Evolutionary conservation across 2,113 vertebrate genomes (phyloP).

Genomic region (Pygoscelis antarcticus): DNA sequence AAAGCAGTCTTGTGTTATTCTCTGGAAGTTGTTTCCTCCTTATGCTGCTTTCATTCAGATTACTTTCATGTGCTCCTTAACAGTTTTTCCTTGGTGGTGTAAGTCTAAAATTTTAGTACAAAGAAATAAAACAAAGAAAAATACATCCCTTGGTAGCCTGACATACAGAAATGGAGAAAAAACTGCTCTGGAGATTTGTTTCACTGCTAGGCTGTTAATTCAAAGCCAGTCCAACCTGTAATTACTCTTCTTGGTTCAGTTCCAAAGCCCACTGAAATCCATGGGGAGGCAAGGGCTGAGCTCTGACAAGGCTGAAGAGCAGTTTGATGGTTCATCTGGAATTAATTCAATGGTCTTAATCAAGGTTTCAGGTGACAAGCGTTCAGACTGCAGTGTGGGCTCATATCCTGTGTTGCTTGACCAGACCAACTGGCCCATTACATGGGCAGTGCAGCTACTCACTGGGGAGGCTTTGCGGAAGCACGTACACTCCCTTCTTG

Average conservation of each 20-base stretch:
- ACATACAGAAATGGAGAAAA: not conserved
- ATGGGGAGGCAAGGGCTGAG: not conserved
- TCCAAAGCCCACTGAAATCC: not conserved
- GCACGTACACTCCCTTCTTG: not conserved
- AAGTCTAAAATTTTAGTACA: not conserved
- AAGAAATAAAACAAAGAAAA: not conserved
- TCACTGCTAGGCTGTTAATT: not conserved
- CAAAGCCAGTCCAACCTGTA: not conserved
- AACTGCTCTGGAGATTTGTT: not conserved
- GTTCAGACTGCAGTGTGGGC: not conserved
- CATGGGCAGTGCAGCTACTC: not conserved
- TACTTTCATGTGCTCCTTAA: not conserved
- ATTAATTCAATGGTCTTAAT: not conserved
- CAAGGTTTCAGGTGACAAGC: not conserved
- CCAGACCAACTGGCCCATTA: not conserved
- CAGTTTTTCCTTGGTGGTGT: not conserved
- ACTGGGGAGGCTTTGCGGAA: rapidly evolving
- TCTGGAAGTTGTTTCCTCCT: not conserved
- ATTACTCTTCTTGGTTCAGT: not conserved
- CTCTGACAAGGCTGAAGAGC: not conserved
- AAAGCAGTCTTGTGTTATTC: not conserved
- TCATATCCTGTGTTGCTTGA: not conserved
- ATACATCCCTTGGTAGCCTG: not conserved
- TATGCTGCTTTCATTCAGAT: not conserved
- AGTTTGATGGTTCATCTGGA: not conserved